Base-by-base conservation (phyloP, 2,113 vertebrate species). In the Xiphorhynchus elegans region DNA sequence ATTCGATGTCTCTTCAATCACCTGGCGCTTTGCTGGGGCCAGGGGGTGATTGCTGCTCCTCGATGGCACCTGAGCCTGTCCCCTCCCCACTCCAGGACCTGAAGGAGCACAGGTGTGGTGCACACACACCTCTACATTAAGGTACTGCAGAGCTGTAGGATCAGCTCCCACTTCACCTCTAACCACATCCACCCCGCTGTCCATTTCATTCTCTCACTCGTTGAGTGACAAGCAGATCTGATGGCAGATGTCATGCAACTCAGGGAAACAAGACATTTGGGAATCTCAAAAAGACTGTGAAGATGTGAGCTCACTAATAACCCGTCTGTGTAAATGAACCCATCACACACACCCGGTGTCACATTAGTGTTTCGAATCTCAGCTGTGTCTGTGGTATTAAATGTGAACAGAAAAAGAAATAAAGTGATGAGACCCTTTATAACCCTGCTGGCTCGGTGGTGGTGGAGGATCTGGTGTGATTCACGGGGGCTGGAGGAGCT, bases 251-350 rank as follows among this genome's bases (percentile, higher is more conserved):
- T 81, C 62, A 4, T 2, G 75, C 79, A 95, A 93, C 93, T 97
- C 96, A 96, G 94, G 94, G 95, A 96, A 94, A 92, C 56, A 62
- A 94, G 93, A 76, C 63, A 80, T 63, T 24, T 17, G 88, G 79
- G 85, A 80, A 44, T 26, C 67, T 64, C 3, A 40, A 17, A 10
- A 39, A 64, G 70, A 62, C 16, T 25, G 55, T 42, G 58, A 53
- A 76, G 87, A 8, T 31, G 66, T n/a, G 40, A 91, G 84, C 87
- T 92, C 75, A 18, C 52, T 9, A 7, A 11, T 19, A 46, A 20
- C 44, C 3, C 1, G 40, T 55, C 68, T 25, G 68, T 69, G 44
- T 21, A 39, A 92, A 58, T 0, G 3, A 89, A 52, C 49, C 0
- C 2, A 31, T 46, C 59, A 2, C 84, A 67, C 35, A 62, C 63